phyloP scores from a whole-genome alignment of 2,113 vertebrate species.

The Trogon melanurus region DNA sequence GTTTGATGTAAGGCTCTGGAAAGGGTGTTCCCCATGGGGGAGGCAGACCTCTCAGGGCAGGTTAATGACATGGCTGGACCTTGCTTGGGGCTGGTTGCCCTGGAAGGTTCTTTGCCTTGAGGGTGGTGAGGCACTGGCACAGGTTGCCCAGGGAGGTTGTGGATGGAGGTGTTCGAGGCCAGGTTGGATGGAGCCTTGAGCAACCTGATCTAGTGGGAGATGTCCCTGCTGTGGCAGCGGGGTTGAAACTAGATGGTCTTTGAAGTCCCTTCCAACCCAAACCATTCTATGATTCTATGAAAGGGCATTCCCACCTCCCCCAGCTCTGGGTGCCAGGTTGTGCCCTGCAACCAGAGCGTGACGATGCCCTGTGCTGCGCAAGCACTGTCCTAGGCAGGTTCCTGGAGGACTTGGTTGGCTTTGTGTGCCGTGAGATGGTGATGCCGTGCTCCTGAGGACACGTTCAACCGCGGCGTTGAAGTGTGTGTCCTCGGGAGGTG shows the following conservation, averaged over 20 bases:
- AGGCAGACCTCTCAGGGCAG: background rate
- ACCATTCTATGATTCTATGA: too few relatives aligned
- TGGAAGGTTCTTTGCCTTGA: background rate
- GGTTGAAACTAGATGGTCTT: too few relatives aligned
- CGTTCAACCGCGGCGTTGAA: background rate
- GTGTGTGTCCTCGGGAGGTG: background rate
- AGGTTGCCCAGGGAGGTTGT: too few relatives aligned
- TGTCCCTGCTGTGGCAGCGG: too few relatives aligned
- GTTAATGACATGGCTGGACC: rapidly evolving
- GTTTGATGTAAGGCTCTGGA: background rate
- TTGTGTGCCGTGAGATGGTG: background rate
- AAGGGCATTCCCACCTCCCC: background rate
- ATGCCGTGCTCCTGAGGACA: background rate
- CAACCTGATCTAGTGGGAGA: too few relatives aligned
- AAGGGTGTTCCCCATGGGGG: background rate
- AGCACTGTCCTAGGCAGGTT: background rate
- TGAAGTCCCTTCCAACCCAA: too few relatives aligned
- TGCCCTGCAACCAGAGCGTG: background rate
- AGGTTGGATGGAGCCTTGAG: too few relatives aligned
- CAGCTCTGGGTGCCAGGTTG: rapidly evolving
- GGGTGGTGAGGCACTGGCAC: too few relatives aligned
- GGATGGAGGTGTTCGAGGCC: too few relatives aligned
- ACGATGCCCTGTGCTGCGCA: background rate
- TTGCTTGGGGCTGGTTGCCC: background rate
- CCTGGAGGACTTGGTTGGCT: rapidly evolving